A percentile compares a stretch with the other conserved stretches of the same genome.
Evolutionary conservation across 1,140 invertebrate genomes (phyloP).

Genomic region (Drosophila sturtevanti): DNA sequence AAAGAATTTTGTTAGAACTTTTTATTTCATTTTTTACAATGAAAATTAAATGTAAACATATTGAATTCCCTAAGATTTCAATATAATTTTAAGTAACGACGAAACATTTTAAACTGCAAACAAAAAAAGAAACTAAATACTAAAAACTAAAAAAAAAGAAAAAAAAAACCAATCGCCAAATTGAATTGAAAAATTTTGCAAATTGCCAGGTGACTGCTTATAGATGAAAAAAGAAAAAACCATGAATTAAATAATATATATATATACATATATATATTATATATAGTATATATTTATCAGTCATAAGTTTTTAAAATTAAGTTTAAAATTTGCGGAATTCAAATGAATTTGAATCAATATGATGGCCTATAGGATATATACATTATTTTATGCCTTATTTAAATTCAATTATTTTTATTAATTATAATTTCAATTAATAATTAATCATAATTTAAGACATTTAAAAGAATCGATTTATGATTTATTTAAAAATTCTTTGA

Average conservation of each 20-base stretch:
- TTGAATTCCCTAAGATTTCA: constrained; percentile 64
- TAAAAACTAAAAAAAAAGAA: background rate
- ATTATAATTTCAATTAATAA: too few relatives aligned
- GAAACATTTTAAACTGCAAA: constrained; percentile 57
- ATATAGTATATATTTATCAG: constrained; percentile 38
- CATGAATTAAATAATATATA: constrained; percentile 34
- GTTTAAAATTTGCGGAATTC: background rate
- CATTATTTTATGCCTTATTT: too few relatives aligned
- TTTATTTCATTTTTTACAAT: constrained; percentile 62
- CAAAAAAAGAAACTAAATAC: constrained; percentile 5
- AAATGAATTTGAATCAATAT: background rate
- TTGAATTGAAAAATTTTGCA: constrained; percentile 43
- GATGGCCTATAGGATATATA: background rate
- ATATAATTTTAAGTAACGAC: constrained; percentile 60
- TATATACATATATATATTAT: constrained; percentile 44
- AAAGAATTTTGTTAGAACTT: constrained; percentile 66
- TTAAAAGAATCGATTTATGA: too few relatives aligned
- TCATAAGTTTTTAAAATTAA: background rate
- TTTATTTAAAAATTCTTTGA: too few relatives aligned
- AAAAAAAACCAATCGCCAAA: constrained; percentile 35
- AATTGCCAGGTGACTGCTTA: constrained; percentile 72
- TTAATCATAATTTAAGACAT: too few relatives aligned
- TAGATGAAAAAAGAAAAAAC: constrained; percentile 35
- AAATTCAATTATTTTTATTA: too few relatives aligned
- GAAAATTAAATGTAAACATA: constrained; percentile 49